Conservation (phyloP, 2,888 invertebrate genomes). For the Lycaena phlaeas region DNA sequence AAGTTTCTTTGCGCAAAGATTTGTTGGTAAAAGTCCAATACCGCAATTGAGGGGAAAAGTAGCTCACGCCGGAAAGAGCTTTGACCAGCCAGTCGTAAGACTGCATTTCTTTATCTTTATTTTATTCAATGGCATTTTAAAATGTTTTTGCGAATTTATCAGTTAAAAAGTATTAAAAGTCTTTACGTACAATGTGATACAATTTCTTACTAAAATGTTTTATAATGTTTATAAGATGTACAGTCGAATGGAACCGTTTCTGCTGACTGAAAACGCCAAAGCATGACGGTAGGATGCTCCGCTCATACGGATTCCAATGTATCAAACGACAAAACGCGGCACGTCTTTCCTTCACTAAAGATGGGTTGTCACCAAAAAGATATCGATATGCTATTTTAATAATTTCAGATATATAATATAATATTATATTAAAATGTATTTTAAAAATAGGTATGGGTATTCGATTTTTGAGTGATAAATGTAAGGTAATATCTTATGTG, state of each 20-base stretch:
- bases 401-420: too few species aligned
- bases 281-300: background rate
- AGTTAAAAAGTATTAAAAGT: background rate
- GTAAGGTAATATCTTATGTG: background rate
- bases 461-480: too few species aligned
- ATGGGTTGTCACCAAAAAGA: background rate
- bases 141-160: background rate
- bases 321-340: constrained; percentile 1
- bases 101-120: constrained; percentile 25
- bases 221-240: background rate
- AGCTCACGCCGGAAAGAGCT: constrained; percentile 36
- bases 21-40: constrained; percentile 21
- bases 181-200: background rate
- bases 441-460: background rate
- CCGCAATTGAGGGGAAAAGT: constrained; percentile 56
- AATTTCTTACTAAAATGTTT: background rate
- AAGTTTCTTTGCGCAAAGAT: constrained; percentile 4
- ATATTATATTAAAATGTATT: background rate
- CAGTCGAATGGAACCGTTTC: background rate
- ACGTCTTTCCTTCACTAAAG: background rate
- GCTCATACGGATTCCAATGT: background rate
- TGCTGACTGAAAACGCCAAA: constrained; percentile 1
- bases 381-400: background rate
- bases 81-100: constrained; percentile 45
- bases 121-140: constrained; percentile 8